A percentile compares a stretch with the other conserved stretches of the same genome.
These are phyloP conservation scores for Micrasema minimum DNA, from an alignment of 1,140 invertebrate genomes.

Conservation along the genomic window DNA sequence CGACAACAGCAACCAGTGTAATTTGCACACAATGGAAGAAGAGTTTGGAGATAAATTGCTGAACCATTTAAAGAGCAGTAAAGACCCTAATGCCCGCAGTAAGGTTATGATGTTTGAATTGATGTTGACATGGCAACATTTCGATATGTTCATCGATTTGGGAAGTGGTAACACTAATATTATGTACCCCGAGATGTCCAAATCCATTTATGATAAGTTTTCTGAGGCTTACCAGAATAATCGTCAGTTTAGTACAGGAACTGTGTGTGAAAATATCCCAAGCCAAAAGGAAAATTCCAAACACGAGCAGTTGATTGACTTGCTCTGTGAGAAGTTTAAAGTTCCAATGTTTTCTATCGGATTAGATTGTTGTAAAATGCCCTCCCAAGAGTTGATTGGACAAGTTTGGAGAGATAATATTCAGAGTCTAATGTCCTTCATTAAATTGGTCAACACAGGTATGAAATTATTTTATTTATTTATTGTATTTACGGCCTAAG, in stretches of 20 bases:
- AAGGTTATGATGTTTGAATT: slow-evolving; percentile 70
- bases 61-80: slow-evolving; percentile 58
- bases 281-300: slow-evolving; percentile 49
- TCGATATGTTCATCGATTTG: slow-evolving; percentile 73
- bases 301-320: slow-evolving; percentile 67
- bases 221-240: slow-evolving; percentile 62
- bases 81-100: slow-evolving; percentile 58
- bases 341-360: slow-evolving; percentile 71
- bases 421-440: slow-evolving; percentile 74
- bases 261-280: slow-evolving; percentile 48
- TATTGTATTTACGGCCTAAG: too few species aligned
- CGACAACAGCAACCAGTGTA: slow-evolving; percentile 61
- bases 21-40: slow-evolving; percentile 60
- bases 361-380: slow-evolving; percentile 83
- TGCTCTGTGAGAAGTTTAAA: slow-evolving; percentile 68
- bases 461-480: too few species aligned
- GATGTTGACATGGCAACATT: slow-evolving; percentile 67
- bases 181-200: slow-evolving; percentile 64
- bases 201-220: slow-evolving; percentile 66
- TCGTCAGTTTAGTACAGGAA: slow-evolving; percentile 55
- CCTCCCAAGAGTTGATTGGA: slow-evolving; percentile 71
- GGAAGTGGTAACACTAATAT: slow-evolving; percentile 71
- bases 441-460: slow-evolving; percentile 68
- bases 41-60: slow-evolving; percentile 71
- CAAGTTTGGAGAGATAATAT: slow-evolving; percentile 82